Conservation (phyloP, 2,888 invertebrate genomes). For the Tachina grossa region DNA sequence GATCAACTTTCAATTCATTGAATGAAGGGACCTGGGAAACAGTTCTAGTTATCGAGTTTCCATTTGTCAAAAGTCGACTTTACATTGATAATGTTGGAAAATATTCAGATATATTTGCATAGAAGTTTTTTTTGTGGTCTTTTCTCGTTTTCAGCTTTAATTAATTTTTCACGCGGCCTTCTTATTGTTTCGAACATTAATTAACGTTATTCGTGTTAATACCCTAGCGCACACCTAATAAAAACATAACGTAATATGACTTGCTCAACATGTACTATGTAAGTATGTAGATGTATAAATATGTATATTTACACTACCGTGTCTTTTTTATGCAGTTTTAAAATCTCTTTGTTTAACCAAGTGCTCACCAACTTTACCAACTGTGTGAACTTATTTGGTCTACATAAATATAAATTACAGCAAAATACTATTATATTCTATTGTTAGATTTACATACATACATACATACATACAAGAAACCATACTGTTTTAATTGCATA, state of each 20-base stretch:
- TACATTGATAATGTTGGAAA: too few species aligned
- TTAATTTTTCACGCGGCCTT: too few species aligned
- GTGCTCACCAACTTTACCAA: neutral
- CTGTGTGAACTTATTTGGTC: conserved; percentile 51
- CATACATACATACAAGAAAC: neutral
- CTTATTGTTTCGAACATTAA: too few species aligned
- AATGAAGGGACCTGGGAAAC: too few species aligned
- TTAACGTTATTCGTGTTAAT: too few species aligned
- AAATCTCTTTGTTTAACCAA: conserved; percentile 13
- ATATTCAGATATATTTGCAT: too few species aligned
- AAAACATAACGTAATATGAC: conserved; percentile 55
- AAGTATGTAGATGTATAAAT: neutral
- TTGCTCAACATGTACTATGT: conserved; percentile 5
- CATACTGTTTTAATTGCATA: conserved; percentile 40
- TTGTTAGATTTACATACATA: conserved; percentile 40
- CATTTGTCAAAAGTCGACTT: too few species aligned
- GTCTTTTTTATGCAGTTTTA: neutral
- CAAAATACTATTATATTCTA: conserved; percentile 46
- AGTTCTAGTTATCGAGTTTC: too few species aligned
- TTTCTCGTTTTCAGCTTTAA: too few species aligned
- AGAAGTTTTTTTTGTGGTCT: too few species aligned
- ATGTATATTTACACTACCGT: neutral
- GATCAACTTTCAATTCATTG: too few species aligned
- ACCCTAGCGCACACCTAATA: too few species aligned
- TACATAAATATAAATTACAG: conserved; percentile 14